Percentiles rank a stretch among this genome's conserved stretches.
Evolutionary conservation across 2,113 vertebrate genomes (phyloP).

Genomic region (Microtus montanus): DNA sequence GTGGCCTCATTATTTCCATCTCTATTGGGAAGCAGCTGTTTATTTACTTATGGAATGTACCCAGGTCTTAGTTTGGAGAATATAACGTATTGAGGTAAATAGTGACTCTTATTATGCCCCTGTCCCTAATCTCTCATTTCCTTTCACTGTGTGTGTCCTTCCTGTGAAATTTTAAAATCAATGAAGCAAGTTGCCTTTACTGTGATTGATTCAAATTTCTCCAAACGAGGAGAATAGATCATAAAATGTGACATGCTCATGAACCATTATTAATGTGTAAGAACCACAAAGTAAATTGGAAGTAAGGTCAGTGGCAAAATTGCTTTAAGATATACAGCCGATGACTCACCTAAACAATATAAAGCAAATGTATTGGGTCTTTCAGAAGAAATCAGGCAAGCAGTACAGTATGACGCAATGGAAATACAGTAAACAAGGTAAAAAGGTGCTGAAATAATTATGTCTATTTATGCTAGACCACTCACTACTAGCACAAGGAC

Average conservation of each 20-base stretch:
- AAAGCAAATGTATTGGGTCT: not conserved
- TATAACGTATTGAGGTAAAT: not conserved
- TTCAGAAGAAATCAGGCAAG: not conserved
- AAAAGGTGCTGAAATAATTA: not conserved
- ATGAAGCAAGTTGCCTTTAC: not conserved
- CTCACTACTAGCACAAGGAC: not conserved
- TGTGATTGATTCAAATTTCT: not conserved
- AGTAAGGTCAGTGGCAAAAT: not conserved
- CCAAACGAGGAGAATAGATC: not conserved
- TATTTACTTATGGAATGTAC: not conserved
- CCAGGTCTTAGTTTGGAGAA: not conserved
- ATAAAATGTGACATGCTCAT: not conserved
- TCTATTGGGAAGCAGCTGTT: not conserved
- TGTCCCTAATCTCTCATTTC: not conserved
- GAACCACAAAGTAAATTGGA: not conserved
- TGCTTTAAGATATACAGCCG: not conserved
- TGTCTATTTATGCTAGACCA: not conserved
- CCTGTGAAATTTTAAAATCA: conserved; percentile 44
- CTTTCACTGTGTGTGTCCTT: not conserved
- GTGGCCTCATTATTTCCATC: not conserved
- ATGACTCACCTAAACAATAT: not conserved
- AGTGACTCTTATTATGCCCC: not conserved
- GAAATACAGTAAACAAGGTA: not conserved
- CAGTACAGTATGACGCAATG: not conserved
- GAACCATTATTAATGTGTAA: not conserved